These are phyloP conservation scores for Hydrotaea diabolus DNA, from an alignment of 2,888 invertebrate species.

Conservation along the genomic window DNA sequence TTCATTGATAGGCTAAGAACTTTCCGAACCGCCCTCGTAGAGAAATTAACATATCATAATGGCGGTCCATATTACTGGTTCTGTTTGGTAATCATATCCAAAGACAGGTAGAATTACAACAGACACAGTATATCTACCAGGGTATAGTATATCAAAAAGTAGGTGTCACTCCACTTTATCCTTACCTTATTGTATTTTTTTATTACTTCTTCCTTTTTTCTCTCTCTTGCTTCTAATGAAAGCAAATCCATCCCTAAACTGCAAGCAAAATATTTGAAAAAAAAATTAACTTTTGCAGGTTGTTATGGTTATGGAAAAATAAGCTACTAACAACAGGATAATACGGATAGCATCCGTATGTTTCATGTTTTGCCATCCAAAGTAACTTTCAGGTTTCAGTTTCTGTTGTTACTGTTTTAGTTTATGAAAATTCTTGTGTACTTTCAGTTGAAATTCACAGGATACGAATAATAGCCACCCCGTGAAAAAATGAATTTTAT, in stretches of 20 bases:
- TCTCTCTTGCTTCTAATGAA: conserved; percentile 4
- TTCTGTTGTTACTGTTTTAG: neutral
- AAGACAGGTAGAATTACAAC: too few relatives aligned
- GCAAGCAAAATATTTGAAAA: conserved; percentile 31
- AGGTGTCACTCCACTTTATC: too few relatives aligned
- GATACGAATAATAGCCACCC: neutral
- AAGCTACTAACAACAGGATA: neutral
- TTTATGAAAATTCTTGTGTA: neutral
- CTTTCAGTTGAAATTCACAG: neutral
- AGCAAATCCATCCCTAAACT: conserved; percentile 20
- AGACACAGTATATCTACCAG: too few relatives aligned
- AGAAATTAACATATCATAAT: too few relatives aligned
- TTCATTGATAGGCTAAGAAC: too few relatives aligned
- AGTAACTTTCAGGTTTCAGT: neutral
- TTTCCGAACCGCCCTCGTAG: too few relatives aligned
- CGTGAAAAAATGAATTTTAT: neutral
- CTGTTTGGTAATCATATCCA: too few relatives aligned
- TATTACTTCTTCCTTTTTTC: neutral
- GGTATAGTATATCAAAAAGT: too few relatives aligned
- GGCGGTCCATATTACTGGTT: too few relatives aligned
- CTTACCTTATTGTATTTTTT: neutral
- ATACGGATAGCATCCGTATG: neutral
- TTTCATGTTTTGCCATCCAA: neutral
- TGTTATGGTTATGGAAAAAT: neutral
- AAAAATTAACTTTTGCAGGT: neutral